Evolutionary conservation across 1,140 invertebrate genomes (phyloP).

Genomic region (Lepidurus packardi): DNA sequence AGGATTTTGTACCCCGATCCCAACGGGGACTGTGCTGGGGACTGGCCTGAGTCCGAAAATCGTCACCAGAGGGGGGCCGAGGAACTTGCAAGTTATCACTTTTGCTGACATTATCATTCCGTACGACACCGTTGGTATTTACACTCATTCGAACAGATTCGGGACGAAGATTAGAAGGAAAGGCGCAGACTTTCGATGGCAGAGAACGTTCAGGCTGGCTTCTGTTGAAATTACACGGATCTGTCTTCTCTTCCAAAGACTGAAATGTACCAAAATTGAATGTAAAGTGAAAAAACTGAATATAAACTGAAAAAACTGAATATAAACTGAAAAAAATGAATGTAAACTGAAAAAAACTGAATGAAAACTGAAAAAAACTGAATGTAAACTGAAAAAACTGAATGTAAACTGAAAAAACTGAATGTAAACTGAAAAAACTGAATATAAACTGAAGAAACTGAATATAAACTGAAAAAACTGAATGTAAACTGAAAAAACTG

Average conservation of each 20-base stretch:
- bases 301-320: no score
- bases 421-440: no score
- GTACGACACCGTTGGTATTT: not conserved
- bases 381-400: no score
- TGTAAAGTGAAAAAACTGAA: no score
- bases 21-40: conserved; percentile 22
- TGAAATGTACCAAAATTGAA: not conserved
- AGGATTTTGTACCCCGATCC: conserved; percentile 24
- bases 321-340: not conserved
- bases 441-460: not conserved
- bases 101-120: not conserved
- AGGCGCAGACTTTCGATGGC: not conserved
- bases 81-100: conserved; percentile 24
- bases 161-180: not conserved
- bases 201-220: not conserved
- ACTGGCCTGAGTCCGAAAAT: conserved; percentile 21
- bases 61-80: conserved; percentile 17
- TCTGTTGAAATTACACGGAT: not conserved
- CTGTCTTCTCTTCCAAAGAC: not conserved
- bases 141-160: not conserved
- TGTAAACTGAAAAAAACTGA: no score
- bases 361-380: not conserved
- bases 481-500: not conserved
- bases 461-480: no score
- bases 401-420: not conserved